phyloP scores from a whole-genome alignment of 2,797 vertebrate species.

The Pogoniulus pusillus region DNA sequence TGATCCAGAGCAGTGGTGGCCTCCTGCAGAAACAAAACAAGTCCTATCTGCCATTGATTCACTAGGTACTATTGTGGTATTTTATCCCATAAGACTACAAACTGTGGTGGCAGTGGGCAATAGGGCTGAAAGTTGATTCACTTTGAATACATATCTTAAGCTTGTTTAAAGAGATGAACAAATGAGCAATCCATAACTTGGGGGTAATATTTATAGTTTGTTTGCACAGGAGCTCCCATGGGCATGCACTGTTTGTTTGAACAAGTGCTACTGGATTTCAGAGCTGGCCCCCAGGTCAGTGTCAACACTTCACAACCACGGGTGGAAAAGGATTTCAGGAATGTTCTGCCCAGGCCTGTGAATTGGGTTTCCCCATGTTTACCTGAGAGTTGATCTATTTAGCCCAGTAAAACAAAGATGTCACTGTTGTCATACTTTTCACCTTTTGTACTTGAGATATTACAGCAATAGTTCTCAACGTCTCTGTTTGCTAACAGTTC shows the following conservation, averaged over 20 bases:
- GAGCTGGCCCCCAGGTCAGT: conserved; percentile 51
- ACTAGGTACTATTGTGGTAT: not conserved
- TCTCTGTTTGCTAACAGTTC: not conserved
- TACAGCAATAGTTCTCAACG: not conserved
- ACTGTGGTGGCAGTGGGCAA: not conserved
- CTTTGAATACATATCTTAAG: not conserved
- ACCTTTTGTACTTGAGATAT: not conserved
- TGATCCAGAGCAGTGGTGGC: not conserved
- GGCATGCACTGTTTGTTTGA: conserved; percentile 61
- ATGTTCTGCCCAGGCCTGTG: not conserved
- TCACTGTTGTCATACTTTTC: not conserved
- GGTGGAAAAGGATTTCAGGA: conserved; percentile 20
- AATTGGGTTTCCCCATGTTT: not conserved
- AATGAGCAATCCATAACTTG: conserved; percentile 12
- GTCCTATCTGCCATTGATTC: not conserved
- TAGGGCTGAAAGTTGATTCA: not conserved
- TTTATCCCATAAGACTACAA: not conserved
- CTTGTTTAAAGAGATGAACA: conserved; percentile 31
- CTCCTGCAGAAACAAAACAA: not conserved
- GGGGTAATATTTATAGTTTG: conserved; percentile 23
- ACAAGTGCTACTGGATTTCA: conserved; percentile 70
- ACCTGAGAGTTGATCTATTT: not conserved
- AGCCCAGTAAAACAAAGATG: not conserved
- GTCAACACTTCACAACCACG: not conserved
- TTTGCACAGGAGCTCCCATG: conserved; percentile 50